These are phyloP conservation scores for Marcusenius ussheri DNA, from an alignment of 2,113 vertebrate species.

Conservation along the genomic window DNA sequence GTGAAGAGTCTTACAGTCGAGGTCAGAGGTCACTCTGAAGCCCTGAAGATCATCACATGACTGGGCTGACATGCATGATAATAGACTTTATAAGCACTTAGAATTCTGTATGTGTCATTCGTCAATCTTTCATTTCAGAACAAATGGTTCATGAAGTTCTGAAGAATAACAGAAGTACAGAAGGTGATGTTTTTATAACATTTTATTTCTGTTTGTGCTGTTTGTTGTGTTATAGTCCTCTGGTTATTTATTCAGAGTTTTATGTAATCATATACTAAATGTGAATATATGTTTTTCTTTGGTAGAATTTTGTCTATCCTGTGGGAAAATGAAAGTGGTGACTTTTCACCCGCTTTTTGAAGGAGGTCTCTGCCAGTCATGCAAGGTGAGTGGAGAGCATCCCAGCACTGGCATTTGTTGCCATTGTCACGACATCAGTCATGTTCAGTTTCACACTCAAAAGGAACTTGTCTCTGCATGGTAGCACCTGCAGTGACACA, in stretches of 20 bases:
- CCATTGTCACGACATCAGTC: not conserved
- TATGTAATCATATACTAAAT: not conserved
- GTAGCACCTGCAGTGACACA: not conserved
- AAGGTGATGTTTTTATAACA: constrained; percentile 57
- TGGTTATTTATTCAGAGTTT: not conserved
- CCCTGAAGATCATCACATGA: not conserved
- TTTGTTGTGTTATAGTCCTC: not conserved
- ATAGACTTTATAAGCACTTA: not conserved
- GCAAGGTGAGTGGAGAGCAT: constrained; percentile 56
- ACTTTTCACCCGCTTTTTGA: constrained; percentile 82
- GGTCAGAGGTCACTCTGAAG: constrained; percentile 19
- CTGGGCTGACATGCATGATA: not conserved
- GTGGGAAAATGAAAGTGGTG: constrained; percentile 61
- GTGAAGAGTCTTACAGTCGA: constrained; percentile 16
- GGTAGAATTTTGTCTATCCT: constrained; percentile 80
- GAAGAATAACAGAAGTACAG: constrained; percentile 58
- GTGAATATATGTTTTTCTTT: not conserved
- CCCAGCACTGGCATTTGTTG: not conserved
- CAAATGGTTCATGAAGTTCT: constrained; percentile 60
- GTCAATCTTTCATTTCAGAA: constrained; percentile 49
- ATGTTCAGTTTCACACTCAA: not conserved
- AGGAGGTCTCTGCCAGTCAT: constrained; percentile 77
- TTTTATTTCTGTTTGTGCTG: not conserved
- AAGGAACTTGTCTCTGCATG: not conserved
- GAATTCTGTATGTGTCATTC: not conserved